Conservation (phyloP, 1,140 invertebrate genomes). For the Magallana gigas region DNA sequence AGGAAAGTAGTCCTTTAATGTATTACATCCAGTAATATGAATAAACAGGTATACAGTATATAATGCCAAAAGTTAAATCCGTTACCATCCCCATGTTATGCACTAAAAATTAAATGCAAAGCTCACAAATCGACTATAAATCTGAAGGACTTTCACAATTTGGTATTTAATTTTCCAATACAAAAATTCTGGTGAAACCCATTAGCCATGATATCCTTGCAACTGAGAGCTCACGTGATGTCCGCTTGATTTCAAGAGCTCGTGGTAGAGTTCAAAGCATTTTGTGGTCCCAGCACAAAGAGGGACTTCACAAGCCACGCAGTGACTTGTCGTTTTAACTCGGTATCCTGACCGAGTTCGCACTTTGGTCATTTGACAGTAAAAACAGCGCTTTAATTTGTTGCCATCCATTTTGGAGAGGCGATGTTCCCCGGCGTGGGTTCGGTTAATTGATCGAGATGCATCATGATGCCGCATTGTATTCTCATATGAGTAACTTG, state of each 20-base stretch:
- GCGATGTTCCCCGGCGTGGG: constrained; percentile 20
- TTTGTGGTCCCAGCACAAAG: constrained; percentile 30
- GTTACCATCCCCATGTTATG: too few relatives aligned
- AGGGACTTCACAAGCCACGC: constrained; percentile 29
- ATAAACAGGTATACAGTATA: too few relatives aligned
- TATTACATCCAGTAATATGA: too few relatives aligned
- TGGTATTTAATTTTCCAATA: too few relatives aligned
- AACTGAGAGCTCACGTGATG: background rate
- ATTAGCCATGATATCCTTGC: background rate
- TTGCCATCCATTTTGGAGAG: constrained; percentile 27
- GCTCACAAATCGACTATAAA: too few relatives aligned
- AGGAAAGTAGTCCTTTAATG: too few relatives aligned
- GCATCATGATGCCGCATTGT: background rate
- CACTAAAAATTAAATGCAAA: too few relatives aligned
- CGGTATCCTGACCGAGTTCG: constrained; percentile 36
- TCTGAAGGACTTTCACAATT: too few relatives aligned
- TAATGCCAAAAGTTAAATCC: too few relatives aligned
- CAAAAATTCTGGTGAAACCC: too few relatives aligned
- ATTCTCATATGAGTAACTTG: constrained; percentile 3
- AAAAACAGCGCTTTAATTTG: constrained; percentile 45
- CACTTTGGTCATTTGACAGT: constrained; percentile 46
- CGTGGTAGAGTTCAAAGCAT: constrained; percentile 42
- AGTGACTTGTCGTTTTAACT: constrained; percentile 39
- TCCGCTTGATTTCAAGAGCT: constrained; percentile 13
- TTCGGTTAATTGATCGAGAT: constrained; percentile 25